Conservation (phyloP, 2,113 vertebrate genomes). For the Rhineura floridana region DNA sequence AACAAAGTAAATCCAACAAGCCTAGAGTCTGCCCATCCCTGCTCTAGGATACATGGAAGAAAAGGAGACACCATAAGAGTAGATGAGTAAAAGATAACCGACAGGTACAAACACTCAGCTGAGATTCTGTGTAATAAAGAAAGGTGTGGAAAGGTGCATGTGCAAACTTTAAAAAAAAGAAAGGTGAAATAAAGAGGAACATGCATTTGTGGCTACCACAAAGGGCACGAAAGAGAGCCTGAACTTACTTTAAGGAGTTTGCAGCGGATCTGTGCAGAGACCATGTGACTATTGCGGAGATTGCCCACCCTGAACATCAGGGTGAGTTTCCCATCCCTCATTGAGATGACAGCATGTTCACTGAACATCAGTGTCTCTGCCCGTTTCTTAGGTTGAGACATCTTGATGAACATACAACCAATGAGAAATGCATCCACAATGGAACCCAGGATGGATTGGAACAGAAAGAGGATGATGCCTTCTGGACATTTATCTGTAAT, state of each 20-base stretch:
- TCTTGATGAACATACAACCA: slow-evolving; percentile 99
- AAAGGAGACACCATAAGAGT: background rate
- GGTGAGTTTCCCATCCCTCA: slow-evolving; percentile 96
- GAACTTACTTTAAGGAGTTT: slow-evolving; percentile 96
- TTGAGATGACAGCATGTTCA: slow-evolving; percentile 94
- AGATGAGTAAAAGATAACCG: background rate
- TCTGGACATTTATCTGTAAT: slow-evolving; percentile 98
- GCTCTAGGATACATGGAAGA: background rate
- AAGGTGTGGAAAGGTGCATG: background rate
- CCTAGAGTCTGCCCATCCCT: no score
- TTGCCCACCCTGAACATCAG: slow-evolving; percentile 99
- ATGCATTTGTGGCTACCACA: background rate
- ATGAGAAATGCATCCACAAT: slow-evolving; percentile 98
- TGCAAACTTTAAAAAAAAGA: background rate
- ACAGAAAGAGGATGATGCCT: slow-evolving; percentile 97
- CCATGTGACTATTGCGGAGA: slow-evolving; percentile 99
- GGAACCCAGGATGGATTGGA: slow-evolving; percentile 97
- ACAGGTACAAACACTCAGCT: background rate
- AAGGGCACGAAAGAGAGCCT: background rate
- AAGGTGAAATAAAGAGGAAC: background rate
- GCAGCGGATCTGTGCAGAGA: slow-evolving; percentile 98
- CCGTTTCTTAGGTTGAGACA: slow-evolving; percentile 99
- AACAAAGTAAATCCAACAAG: no score
- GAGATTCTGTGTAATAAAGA: background rate
- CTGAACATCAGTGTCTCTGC: slow-evolving; percentile 99